These are phyloP conservation scores for Zoroaster sp. DNA, from an alignment of 53 echinoderm and acorn worm species.

Conservation along the genomic window DNA sequence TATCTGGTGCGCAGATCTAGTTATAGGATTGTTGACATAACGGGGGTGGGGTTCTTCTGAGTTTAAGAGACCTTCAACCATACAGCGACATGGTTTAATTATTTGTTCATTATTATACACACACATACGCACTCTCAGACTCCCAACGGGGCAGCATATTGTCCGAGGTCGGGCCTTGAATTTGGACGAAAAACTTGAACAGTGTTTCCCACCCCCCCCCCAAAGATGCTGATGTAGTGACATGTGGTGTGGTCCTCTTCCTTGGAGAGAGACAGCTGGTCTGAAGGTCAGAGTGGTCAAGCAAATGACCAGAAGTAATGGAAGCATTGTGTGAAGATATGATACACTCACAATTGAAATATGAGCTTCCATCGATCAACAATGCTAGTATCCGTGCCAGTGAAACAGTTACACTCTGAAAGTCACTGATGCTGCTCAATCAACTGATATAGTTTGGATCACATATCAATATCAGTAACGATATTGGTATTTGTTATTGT, in stretches of 20 bases:
- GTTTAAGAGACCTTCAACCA: not conserved
- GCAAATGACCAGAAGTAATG: not conserved
- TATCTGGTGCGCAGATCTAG: not conserved
- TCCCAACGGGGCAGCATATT: not conserved
- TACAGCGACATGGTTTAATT: not conserved
- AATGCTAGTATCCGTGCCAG: too few relatives aligned
- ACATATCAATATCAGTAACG: too few relatives aligned
- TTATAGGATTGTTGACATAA: not conserved
- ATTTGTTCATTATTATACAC: not conserved
- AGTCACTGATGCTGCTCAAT: not conserved
- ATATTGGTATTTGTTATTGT: too few relatives aligned
- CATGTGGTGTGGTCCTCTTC: not conserved
- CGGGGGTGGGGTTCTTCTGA: not conserved
- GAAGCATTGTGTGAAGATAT: not conserved
- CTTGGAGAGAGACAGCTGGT: not conserved
- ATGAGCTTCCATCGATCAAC: too few relatives aligned
- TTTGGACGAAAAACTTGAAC: not conserved
- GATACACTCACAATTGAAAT: not conserved
- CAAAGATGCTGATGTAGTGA: not conserved
- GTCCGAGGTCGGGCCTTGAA: not conserved
- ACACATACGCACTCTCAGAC: not conserved
- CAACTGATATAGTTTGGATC: not conserved
- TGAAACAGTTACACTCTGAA: not conserved
- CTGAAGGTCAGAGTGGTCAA: not conserved
- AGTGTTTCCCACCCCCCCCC: not conserved